Conservation (phyloP, 2,888 invertebrate genomes). For the Pteria penguin region DNA sequence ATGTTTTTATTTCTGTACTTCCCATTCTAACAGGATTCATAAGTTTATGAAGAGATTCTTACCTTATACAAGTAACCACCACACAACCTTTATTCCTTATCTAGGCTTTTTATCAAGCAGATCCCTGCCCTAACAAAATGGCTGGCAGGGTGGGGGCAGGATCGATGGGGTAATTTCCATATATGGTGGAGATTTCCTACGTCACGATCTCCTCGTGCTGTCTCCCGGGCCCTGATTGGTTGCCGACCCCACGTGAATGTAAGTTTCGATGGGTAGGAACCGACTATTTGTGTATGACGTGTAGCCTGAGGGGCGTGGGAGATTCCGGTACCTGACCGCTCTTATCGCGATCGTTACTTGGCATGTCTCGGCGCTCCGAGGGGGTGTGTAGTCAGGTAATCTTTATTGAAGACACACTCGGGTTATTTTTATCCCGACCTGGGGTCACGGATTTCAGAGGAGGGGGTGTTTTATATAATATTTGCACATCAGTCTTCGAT, state of each 20-base stretch:
- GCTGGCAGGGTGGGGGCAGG: constrained; percentile 64
- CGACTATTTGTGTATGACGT: constrained; percentile 56
- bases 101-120: constrained; percentile 5
- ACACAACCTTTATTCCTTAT: constrained; percentile 16
- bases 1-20: neutral
- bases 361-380: neutral
- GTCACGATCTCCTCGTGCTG: constrained; percentile 56
- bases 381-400: neutral
- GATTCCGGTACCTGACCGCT: constrained; percentile 10
- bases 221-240: constrained; percentile 65
- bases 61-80: constrained; percentile 16
- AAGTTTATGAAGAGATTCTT: neutral
- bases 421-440: neutral
- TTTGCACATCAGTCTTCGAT: no score
- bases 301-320: constrained; percentile 59
- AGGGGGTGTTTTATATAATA: neutral
- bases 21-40: no score
- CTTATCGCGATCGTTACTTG: constrained; percentile 29
- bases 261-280: constrained; percentile 67
- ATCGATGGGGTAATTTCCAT: constrained; percentile 58
- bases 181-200: constrained; percentile 62
- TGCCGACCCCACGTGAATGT: constrained; percentile 69
- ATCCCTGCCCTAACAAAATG: constrained; percentile 62
- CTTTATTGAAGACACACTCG: neutral
- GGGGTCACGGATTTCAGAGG: neutral